These are phyloP conservation scores for Aplysina aerophoba DNA, from an alignment of 37 sponge, comb jelly and placozoan genomes.

Conservation along the genomic window DNA sequence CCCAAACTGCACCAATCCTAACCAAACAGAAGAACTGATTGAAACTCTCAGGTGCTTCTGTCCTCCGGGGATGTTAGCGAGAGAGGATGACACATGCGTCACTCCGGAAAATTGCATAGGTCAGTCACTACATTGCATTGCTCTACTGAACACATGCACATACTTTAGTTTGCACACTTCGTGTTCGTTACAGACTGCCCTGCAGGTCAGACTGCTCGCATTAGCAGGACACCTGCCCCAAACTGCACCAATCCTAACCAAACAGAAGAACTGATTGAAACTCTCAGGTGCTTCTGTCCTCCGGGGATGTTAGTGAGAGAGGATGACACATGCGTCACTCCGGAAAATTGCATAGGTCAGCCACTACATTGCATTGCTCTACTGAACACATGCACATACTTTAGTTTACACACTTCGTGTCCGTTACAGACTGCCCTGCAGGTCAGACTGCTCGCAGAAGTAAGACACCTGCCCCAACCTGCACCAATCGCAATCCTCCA, in stretches of 20 bases:
- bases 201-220: neutral
- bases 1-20: neutral
- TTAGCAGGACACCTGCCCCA: neutral
- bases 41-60: conserved; percentile 6
- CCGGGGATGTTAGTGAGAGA: neutral
- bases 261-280: neutral
- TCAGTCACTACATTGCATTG: no score
- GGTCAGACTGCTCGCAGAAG: neutral
- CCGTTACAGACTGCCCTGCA: neutral
- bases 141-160: no score
- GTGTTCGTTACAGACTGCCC: neutral
- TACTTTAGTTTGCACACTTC: no score
- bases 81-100: neutral
- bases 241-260: neutral
- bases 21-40: neutral
- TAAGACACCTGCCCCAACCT: neutral
- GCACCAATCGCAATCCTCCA: neutral
- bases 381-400: neutral
- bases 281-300: conserved; percentile 24
- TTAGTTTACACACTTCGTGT: neutral
- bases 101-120: neutral
- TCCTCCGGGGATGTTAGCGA: neutral
- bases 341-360: neutral
- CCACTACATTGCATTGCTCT: neutral
- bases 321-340: neutral